Conservation (phyloP, 2,113 vertebrate genomes). For the Pedionomus torquatus region DNA sequence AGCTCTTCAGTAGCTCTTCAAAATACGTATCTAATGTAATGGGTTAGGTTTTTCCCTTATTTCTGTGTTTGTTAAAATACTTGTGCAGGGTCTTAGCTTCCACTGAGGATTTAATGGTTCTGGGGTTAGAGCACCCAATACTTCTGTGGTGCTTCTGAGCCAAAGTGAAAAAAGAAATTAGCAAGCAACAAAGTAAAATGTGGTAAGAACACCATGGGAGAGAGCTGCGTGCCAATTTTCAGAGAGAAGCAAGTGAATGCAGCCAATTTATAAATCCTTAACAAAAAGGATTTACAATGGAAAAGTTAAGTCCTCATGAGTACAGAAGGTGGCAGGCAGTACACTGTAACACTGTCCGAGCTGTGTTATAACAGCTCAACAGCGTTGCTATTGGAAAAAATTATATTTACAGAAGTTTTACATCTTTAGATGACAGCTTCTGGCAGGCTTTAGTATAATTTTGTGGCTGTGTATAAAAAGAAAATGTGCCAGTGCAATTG, state of each 20-base stretch:
- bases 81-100: background rate
- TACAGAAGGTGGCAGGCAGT: conserved; percentile 10
- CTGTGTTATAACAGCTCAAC: background rate
- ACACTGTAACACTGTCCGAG: background rate
- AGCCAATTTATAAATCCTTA: conserved; percentile 44
- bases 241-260: background rate
- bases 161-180: background rate
- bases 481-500: background rate
- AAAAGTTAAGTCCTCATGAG: background rate
- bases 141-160: background rate
- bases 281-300: conserved; percentile 34
- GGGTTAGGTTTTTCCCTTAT: background rate
- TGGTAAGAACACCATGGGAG: conserved; percentile 10
- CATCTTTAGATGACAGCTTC: conserved; percentile 1
- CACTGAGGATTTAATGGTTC: background rate
- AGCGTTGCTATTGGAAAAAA: background rate
- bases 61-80: background rate
- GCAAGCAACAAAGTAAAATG: background rate
- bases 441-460: conserved; percentile 10
- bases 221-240: background rate
- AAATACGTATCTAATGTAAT: background rate
- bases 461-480: background rate
- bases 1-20: background rate
- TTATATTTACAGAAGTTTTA: background rate
- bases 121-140: background rate